These are phyloP conservation scores for Fulmarus glacialis DNA, from an alignment of 2,113 vertebrate species.

Conservation along the genomic window DNA sequence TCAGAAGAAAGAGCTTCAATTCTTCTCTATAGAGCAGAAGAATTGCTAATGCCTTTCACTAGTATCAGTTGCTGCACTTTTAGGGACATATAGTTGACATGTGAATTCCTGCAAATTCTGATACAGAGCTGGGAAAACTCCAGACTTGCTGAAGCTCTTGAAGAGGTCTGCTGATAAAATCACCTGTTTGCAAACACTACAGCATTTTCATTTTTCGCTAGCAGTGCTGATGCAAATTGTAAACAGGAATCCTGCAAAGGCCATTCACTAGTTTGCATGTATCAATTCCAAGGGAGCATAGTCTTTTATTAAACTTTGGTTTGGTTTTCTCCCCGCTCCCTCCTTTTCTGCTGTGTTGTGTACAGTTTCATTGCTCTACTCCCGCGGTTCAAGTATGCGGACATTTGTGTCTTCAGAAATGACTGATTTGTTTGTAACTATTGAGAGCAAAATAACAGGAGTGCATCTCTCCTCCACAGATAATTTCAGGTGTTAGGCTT, in stretches of 20 bases:
- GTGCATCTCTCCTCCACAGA: neutral
- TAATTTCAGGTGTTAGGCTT: neutral
- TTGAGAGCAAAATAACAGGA: neutral
- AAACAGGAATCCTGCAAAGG: neutral
- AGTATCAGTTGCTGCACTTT: neutral
- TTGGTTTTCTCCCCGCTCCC: neutral
- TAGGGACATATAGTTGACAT: neutral
- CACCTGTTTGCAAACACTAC: neutral
- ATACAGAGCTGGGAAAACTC: neutral
- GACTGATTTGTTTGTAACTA: neutral
- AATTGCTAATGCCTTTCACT: neutral
- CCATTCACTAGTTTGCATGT: neutral
- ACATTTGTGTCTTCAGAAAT: neutral
- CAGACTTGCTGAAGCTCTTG: neutral
- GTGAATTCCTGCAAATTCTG: neutral
- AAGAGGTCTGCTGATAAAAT: neutral
- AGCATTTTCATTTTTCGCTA: neutral
- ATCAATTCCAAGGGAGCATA: neutral
- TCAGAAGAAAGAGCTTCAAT: no score
- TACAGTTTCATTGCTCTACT: neutral
- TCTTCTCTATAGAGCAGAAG: neutral
- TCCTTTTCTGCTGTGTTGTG: neutral
- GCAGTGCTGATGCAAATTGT: neutral
- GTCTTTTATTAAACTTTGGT: neutral
- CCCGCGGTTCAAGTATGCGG: neutral